Conservation (phyloP, 2,113 vertebrate species). For the Rhipidura dahli region DNA sequence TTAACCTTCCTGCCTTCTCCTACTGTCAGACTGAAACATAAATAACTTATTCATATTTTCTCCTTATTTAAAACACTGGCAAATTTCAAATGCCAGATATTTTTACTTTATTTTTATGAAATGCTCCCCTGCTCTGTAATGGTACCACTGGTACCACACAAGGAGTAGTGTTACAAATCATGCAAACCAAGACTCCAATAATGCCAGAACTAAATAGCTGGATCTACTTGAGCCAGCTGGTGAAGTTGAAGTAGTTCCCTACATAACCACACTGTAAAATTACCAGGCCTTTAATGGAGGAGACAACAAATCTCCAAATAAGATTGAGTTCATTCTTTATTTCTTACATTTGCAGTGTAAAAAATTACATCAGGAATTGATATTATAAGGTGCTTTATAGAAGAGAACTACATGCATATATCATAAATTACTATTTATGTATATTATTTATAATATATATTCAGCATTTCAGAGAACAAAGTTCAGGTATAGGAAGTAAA, state of each 20-base stretch:
- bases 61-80: not conserved
- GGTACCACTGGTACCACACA: not conserved
- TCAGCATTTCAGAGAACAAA: not conserved
- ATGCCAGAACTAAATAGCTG: not conserved
- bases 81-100: not conserved
- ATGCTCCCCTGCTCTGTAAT: not conserved
- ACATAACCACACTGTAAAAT: not conserved
- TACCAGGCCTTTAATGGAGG: not conserved
- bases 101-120: not conserved
- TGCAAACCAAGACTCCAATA: not conserved
- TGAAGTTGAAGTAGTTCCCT: not conserved
- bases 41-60: not conserved
- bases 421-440: not conserved
- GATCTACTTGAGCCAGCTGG: not conserved
- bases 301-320: not conserved
- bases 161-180: not conserved
- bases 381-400: not conserved
- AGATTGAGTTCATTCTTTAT: not conserved
- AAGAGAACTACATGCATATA: not conserved
- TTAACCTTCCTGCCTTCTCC: not conserved
- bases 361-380: not conserved
- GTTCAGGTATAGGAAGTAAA: not conserved
- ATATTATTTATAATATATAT: not conserved
- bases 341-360: not conserved
- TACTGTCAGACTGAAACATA: not conserved